These are phyloP conservation scores for Telenomus remus DNA, from an alignment of 1,140 invertebrate species.

Conservation along the genomic window DNA sequence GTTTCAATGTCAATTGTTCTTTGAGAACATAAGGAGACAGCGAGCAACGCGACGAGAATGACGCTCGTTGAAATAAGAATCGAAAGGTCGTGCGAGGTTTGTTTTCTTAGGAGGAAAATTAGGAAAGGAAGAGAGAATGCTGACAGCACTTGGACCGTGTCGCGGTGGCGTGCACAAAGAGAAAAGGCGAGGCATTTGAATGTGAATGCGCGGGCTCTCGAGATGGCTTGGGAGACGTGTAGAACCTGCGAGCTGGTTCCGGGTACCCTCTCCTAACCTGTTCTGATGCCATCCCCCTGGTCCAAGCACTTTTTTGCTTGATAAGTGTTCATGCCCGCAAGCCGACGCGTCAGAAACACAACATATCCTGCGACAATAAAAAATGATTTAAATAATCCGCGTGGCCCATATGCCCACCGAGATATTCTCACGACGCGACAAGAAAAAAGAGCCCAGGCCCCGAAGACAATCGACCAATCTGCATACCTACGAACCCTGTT, in stretches of 20 bases:
- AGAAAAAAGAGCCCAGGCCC: conserved; percentile 48
- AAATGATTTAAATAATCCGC: conserved; percentile 60
- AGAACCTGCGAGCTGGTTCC: conserved; percentile 56
- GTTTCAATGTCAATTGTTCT: conserved; percentile 48
- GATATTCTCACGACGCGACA: conserved; percentile 55
- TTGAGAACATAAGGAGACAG: conserved; percentile 33
- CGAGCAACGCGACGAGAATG: background rate
- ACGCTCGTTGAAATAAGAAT: conserved; percentile 46
- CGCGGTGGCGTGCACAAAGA: conserved; percentile 61
- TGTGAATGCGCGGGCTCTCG: conserved; percentile 56
- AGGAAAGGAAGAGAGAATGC: conserved; percentile 43
- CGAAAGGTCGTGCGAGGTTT: conserved; percentile 54
- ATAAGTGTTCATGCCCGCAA: conserved; percentile 50
- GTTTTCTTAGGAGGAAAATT: conserved; percentile 61
- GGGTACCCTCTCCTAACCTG: conserved; percentile 55
- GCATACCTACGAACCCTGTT: conserved; percentile 53
- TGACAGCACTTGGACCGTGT: conserved; percentile 47
- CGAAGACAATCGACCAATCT: conserved; percentile 61
- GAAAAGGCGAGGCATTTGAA: conserved; percentile 57
- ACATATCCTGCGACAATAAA: conserved; percentile 56
- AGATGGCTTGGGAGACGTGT: conserved; percentile 58
- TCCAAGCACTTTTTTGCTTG: conserved; percentile 7
- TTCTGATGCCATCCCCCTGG: conserved; percentile 16
- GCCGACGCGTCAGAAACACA: conserved; percentile 57
- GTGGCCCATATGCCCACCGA: conserved; percentile 43